phyloP scores from a whole-genome alignment of 2,797 vertebrate species.

The Aselliscus stoliczkanus region DNA sequence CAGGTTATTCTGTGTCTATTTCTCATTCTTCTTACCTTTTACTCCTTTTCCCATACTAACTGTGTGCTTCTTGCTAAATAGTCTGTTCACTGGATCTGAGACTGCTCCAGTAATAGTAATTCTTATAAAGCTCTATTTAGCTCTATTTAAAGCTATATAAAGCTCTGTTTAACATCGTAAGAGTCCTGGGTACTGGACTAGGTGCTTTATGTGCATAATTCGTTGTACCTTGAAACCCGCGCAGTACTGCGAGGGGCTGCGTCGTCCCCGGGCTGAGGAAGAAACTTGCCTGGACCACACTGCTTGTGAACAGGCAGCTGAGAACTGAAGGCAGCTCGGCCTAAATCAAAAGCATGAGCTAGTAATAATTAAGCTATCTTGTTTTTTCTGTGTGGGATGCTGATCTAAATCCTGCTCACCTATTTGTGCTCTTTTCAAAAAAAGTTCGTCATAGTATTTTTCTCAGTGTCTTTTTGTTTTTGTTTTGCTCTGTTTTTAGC shows the following conservation, averaged over 20 bases:
- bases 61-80: not conserved
- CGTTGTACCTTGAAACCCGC: not conserved
- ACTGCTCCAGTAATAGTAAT: not conserved
- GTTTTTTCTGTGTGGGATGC: not conserved
- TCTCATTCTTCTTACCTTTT: not conserved
- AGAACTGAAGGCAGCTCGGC: not conserved
- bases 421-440: not conserved
- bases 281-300: not conserved
- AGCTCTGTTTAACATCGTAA: too few relatives aligned
- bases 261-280: not conserved
- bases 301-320: not conserved
- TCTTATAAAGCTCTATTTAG: not conserved
- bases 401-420: not conserved
- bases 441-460: not conserved
- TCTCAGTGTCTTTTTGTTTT: too few relatives aligned
- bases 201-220: not conserved
- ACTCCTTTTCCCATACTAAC: fast-evolving
- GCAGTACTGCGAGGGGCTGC: too few relatives aligned
- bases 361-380: not conserved
- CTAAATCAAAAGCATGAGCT: not conserved
- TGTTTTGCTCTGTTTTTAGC: too few relatives aligned
- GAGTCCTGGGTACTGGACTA: too few relatives aligned
- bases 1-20: not conserved
- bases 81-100: not conserved
- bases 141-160: too few relatives aligned